Evolutionary conservation across 2,888 invertebrate genomes (phyloP).

Genomic region (Chymomyza amoena): DNA sequence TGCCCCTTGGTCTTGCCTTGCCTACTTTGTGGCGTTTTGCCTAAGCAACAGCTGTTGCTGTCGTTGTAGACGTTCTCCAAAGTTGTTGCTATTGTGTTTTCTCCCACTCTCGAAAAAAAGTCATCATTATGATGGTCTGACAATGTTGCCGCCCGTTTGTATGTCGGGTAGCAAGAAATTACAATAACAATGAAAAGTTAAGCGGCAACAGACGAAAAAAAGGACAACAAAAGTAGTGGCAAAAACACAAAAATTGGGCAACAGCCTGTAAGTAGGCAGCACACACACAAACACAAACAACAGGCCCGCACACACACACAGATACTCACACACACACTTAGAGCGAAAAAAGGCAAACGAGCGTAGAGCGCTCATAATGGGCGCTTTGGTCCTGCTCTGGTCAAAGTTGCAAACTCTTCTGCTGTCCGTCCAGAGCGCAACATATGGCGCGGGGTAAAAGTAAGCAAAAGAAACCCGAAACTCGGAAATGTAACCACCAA

Average conservation of each 20-base stretch:
- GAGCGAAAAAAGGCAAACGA: neutral
- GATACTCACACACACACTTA: neutral
- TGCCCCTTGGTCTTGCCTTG: neutral
- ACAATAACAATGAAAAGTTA: conserved; percentile 71
- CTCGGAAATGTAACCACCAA: neutral
- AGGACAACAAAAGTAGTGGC: conserved; percentile 60
- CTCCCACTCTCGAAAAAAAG: conserved; percentile 39
- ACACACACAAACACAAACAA: neutral
- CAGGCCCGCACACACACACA: too few relatives aligned
- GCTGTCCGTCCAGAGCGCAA: conserved; percentile 43
- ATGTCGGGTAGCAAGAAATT: conserved; percentile 44
- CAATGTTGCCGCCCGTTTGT: conserved; percentile 6
- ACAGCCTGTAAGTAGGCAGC: conserved; percentile 11
- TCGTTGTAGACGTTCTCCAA: conserved; percentile 3
- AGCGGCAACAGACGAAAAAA: conserved; percentile 54
- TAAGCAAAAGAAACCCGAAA: neutral
- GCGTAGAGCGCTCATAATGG: neutral
- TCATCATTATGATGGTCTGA: conserved; percentile 51
- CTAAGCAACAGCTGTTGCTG: conserved; percentile 61
- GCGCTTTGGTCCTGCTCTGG: neutral
- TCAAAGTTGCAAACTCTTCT: neutral
- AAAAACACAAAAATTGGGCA: conserved; percentile 20
- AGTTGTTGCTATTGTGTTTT: conserved; percentile 16
- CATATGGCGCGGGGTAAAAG: conserved; percentile 45
- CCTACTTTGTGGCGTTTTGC: conserved; percentile 35